These are phyloP conservation scores for Danaus plexippus DNA, from an alignment of 1,140 invertebrate species.

Conservation along the genomic window DNA sequence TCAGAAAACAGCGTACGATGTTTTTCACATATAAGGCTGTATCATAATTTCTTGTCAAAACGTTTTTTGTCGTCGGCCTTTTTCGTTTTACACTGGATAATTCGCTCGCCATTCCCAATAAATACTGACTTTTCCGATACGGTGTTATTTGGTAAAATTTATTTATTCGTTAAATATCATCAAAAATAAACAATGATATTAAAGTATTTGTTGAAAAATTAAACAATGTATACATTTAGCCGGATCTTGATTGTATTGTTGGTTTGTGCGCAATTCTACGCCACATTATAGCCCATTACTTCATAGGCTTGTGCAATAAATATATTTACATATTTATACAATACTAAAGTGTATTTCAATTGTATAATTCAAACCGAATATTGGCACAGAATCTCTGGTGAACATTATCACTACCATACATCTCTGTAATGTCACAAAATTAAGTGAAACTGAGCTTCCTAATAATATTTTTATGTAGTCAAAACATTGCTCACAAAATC, in stretches of 20 bases:
- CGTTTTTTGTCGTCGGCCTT: constrained; percentile 35
- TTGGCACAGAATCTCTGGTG: constrained; percentile 40
- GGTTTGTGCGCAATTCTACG: no score
- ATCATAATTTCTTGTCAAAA: constrained; percentile 62
- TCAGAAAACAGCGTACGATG: constrained; percentile 36
- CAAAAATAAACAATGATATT: no score
- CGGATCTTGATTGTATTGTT: no score
- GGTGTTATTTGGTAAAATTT: constrained; percentile 18
- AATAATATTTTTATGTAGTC: background rate
- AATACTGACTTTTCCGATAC: constrained; percentile 28
- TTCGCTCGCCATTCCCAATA: constrained; percentile 41
- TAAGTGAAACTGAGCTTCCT: constrained; percentile 12
- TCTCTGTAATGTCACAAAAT: constrained; percentile 22
- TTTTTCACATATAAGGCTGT: constrained; percentile 62
- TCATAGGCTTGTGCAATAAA: constrained; percentile 18
- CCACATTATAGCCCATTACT: no score
- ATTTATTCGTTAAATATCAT: no score
- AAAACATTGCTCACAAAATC: background rate
- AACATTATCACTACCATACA: constrained; percentile 31
- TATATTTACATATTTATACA: constrained; percentile 28
- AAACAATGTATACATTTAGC: no score
- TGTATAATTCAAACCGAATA: constrained; percentile 51
- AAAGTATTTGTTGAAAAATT: no score
- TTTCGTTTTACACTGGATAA: constrained; percentile 52
- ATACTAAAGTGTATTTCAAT: constrained; percentile 29